phyloP scores from a whole-genome alignment of 2,113 vertebrate species.

The Rhinolophus sinicus region DNA sequence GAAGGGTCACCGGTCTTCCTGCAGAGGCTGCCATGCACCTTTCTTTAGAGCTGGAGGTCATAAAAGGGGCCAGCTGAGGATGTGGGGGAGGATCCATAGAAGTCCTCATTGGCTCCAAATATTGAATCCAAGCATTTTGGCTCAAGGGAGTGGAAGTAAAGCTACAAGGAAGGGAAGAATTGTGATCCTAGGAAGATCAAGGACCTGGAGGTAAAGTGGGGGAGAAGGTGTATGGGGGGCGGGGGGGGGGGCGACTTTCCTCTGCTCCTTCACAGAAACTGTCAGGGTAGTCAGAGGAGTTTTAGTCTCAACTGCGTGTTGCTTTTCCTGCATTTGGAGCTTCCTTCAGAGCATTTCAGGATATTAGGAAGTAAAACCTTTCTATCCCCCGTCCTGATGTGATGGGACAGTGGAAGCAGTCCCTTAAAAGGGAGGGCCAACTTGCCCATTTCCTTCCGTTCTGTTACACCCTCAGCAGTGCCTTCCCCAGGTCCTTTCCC shows the following conservation, averaged over 20 bases:
- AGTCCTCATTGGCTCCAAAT: background rate
- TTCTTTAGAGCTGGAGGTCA: background rate
- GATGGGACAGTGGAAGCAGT: background rate
- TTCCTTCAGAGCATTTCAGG: background rate
- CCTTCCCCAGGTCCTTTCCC: background rate
- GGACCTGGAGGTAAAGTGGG: background rate
- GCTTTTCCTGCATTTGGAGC: background rate
- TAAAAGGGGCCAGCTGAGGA: background rate
- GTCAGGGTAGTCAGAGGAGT: background rate
- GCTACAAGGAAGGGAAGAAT: background rate
- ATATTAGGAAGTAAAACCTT: background rate
- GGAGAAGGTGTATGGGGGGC: background rate
- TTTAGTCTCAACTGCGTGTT: background rate
- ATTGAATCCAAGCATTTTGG: background rate
- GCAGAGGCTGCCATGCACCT: background rate
- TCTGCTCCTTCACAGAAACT: background rate
- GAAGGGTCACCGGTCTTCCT: background rate
- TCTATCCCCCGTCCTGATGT: background rate
- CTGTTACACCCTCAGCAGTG: no score
- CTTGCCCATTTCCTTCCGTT: background rate
- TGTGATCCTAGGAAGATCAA: background rate
- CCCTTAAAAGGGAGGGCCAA: background rate
- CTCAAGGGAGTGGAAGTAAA: background rate
- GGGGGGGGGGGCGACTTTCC: fast-evolving
- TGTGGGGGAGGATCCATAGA: background rate